A percentile compares a stretch with the other conserved stretches of the same genome.
These are phyloP conservation scores for Crematogaster levior DNA, from an alignment of 2,888 invertebrate species.

Conservation along the genomic window DNA sequence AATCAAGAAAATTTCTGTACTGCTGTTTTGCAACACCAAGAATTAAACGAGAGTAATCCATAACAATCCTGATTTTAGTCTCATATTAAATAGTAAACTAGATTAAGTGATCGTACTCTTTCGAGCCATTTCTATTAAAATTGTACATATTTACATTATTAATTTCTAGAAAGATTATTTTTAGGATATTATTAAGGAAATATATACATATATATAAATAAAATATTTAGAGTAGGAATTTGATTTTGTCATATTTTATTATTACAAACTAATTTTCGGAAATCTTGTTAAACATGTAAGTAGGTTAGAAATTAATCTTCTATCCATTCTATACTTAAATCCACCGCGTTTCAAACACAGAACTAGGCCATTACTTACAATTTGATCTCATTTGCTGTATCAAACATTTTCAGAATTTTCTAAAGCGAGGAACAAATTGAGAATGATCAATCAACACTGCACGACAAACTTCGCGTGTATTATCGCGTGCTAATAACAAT, in stretches of 20 bases:
- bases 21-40: background rate
- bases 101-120: background rate
- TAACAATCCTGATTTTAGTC: background rate
- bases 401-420: background rate
- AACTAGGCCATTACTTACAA: conserved; percentile 11
- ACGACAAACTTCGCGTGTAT: background rate
- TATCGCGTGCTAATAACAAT: conserved; percentile 24
- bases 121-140: background rate
- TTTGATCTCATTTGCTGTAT: background rate
- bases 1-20: background rate
- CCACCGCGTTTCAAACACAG: background rate
- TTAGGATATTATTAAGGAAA: background rate
- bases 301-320: background rate
- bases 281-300: background rate
- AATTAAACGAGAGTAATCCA: background rate
- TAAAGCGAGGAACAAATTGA: background rate
- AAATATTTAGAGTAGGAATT: background rate
- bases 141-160: background rate
- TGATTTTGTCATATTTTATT: background rate
- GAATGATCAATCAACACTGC: conserved; percentile 36
- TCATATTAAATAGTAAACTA: background rate
- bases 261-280: background rate
- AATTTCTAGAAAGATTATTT: background rate
- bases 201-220: no score
- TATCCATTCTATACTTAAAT: background rate